phyloP scores from a whole-genome alignment of 2,113 vertebrate genomes.

The Coregonus clupeaformis region DNA sequence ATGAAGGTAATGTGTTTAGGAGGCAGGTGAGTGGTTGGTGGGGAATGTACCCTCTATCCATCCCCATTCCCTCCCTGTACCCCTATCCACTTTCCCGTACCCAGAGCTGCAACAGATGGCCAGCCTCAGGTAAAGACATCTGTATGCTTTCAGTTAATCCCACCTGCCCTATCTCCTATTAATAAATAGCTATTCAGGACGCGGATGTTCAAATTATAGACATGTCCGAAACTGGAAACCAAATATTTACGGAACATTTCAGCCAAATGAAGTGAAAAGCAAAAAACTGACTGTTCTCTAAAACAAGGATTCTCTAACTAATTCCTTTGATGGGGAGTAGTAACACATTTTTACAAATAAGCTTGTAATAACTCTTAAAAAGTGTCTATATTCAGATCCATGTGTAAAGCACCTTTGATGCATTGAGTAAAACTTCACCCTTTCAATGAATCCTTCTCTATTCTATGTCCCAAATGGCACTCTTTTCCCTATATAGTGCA shows the following conservation, averaged over 20 bases:
- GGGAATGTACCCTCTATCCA: conserved; percentile 1
- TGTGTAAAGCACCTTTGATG: conserved; percentile 26
- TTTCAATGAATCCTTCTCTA: conserved; percentile 15
- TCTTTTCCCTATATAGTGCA: no score
- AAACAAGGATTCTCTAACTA: background rate
- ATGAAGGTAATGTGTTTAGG: background rate
- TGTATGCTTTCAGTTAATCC: conserved; percentile 16
- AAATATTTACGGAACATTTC: background rate
- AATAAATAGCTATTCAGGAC: background rate
- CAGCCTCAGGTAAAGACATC: conserved; percentile 41
- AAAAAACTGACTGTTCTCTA: background rate
- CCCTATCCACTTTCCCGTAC: background rate
- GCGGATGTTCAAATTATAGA: background rate
- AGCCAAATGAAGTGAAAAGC: background rate
- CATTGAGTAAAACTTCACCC: conserved; percentile 14
- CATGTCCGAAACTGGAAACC: background rate
- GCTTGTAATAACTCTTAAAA: background rate
- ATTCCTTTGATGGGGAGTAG: background rate
- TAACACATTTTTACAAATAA: background rate
- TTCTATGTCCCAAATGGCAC: no score
- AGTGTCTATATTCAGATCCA: background rate
- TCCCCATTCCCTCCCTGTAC: background rate
- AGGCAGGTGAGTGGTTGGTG: background rate
- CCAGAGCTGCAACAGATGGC: conserved; percentile 40
- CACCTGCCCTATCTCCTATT: background rate